Evolutionary conservation across 2,888 invertebrate genomes (phyloP).

Genomic region (Odontomyia ornata): DNA sequence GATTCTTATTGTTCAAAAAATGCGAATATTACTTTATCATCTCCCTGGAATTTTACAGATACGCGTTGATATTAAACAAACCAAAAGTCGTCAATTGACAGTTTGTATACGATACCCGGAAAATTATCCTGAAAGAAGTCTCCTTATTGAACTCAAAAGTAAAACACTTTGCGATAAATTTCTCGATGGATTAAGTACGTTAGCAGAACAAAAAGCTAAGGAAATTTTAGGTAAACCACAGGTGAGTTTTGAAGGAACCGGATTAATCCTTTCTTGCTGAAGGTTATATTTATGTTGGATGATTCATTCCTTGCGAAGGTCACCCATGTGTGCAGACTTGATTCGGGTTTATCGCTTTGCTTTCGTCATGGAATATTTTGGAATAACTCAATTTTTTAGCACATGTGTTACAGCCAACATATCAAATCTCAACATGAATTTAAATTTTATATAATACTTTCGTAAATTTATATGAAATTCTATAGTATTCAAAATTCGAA

Average conservation of each 20-base stretch:
- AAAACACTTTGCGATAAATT: slow-evolving; percentile 73
- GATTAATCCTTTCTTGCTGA: too few relatives aligned
- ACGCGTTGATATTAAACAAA: slow-evolving; percentile 73
- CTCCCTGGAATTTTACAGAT: slow-evolving; percentile 39
- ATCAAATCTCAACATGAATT: too few relatives aligned
- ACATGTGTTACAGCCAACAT: too few relatives aligned
- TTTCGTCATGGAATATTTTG: too few relatives aligned
- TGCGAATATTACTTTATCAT: too few relatives aligned
- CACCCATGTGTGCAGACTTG: too few relatives aligned
- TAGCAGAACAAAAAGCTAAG: slow-evolving; percentile 71
- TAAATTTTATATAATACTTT: too few relatives aligned
- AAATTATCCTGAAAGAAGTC: slow-evolving; percentile 69
- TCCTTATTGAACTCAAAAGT: slow-evolving; percentile 76
- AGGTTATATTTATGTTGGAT: neutral
- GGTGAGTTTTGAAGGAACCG: too few relatives aligned
- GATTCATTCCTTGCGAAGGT: neutral
- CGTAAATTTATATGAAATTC: too few relatives aligned
- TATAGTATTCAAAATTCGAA: too few relatives aligned
- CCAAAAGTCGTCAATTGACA: slow-evolving; percentile 70
- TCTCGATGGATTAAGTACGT: slow-evolving; percentile 69
- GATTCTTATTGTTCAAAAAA: neutral
- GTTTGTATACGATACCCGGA: slow-evolving; percentile 74
- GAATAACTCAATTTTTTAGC: too few relatives aligned
- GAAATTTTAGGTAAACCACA: slow-evolving; percentile 70
- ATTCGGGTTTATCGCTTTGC: too few relatives aligned